These are phyloP conservation scores for Sander lucioperca DNA, from an alignment of 2,113 vertebrate species.

Conservation along the genomic window DNA sequence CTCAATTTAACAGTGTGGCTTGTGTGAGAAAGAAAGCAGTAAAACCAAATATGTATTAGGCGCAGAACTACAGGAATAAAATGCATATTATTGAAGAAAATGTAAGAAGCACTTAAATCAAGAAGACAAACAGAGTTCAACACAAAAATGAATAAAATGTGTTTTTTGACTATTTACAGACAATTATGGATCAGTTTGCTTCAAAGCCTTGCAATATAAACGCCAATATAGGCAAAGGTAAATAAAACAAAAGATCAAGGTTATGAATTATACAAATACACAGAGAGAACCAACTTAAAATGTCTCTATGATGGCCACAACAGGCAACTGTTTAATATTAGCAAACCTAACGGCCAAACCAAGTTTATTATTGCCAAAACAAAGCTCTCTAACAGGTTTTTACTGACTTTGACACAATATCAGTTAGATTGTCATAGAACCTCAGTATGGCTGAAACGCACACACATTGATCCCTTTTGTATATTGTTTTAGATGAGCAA, in stretches of 20 bases:
- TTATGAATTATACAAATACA: background rate
- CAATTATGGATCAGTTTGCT: background rate
- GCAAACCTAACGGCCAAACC: background rate
- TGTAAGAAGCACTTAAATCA: background rate
- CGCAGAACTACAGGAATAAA: background rate
- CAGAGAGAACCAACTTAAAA: background rate
- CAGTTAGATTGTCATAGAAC: background rate
- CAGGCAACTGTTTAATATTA: background rate
- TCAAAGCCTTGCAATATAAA: background rate
- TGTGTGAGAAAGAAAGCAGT: background rate
- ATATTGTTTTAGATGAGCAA: background rate
- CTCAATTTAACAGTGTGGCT: background rate
- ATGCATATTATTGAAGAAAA: background rate
- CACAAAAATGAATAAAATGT: slow-evolving; percentile 1
- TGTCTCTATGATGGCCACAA: background rate
- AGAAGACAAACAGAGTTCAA: background rate
- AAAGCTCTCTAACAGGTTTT: slow-evolving; percentile 1
- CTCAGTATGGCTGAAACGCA: background rate
- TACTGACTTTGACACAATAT: background rate
- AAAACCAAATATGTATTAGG: background rate
- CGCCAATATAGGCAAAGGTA: background rate
- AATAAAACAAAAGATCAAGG: background rate
- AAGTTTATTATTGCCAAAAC: background rate
- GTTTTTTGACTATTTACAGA: background rate
- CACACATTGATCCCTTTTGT: background rate